These are phyloP conservation scores for Actinia tenebrosa DNA, from an alignment of 64 coral and sea anemone genomes.

Conservation along the genomic window DNA sequence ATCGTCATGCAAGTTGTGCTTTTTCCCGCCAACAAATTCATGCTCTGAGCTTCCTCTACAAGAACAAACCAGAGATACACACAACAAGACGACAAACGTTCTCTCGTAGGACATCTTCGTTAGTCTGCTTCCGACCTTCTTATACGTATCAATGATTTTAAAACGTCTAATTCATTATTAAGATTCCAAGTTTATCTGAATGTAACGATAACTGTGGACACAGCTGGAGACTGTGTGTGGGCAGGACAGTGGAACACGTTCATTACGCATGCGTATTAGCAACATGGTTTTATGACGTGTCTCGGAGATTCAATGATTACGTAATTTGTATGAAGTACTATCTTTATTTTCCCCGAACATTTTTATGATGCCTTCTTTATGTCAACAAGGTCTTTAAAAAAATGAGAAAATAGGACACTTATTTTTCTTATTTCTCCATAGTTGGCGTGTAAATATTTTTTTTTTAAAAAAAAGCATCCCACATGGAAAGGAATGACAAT, in stretches of 20 bases:
- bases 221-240: background rate
- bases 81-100: background rate
- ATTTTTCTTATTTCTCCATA: too few species aligned
- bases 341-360: too few species aligned
- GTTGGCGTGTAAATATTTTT: too few species aligned
- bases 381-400: too few species aligned
- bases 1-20: conserved; percentile 60
- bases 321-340: too few species aligned
- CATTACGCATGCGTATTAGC: conserved; percentile 23
- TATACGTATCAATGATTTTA: background rate
- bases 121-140: background rate
- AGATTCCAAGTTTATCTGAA: background rate
- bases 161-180: background rate
- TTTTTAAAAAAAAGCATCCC: too few species aligned
- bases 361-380: too few species aligned
- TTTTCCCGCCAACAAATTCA: conserved; percentile 23
- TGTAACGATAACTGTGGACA: background rate
- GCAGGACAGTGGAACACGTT: conserved; percentile 28
- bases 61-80: background rate
- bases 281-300: background rate
- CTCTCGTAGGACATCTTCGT: background rate
- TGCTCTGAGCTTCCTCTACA: conserved; percentile 52
- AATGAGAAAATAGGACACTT: too few species aligned
- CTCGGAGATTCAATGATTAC: background rate
- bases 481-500: too few species aligned